Conservation (phyloP, 2,797 vertebrate species). For the Myotis vivesi region DNA sequence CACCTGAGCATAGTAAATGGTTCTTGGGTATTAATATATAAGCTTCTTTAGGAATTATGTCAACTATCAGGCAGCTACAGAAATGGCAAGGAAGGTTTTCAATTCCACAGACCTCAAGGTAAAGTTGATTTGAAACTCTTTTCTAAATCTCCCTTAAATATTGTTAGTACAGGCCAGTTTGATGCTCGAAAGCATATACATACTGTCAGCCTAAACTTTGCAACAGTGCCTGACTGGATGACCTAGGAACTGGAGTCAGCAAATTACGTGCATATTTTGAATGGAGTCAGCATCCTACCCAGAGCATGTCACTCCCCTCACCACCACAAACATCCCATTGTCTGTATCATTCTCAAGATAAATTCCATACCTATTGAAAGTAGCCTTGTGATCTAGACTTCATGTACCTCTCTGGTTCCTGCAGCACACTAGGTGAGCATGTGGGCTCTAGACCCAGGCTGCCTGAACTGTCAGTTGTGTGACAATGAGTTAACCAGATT, state of each 20-base stretch:
- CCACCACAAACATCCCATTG: neutral
- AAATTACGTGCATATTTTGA: neutral
- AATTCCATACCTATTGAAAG: neutral
- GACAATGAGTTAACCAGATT: neutral
- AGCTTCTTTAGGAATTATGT: constrained; percentile 55
- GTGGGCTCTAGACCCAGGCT: neutral
- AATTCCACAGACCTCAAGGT: neutral
- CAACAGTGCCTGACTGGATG: neutral
- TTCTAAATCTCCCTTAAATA: constrained; percentile 45
- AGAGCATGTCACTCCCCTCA: neutral
- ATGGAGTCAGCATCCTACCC: neutral
- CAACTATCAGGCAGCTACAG: constrained; percentile 16
- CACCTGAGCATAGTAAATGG: neutral
- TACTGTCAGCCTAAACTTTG: neutral
- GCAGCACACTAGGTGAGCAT: neutral
- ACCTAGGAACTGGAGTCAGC: neutral
- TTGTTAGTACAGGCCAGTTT: neutral
- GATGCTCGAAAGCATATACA: neutral
- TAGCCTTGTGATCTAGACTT: too few relatives aligned
- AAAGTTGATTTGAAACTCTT: constrained; percentile 52
- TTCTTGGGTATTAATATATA: constrained; percentile 33
- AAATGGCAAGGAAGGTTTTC: constrained; percentile 7
- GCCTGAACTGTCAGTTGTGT: neutral
- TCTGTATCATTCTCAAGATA: neutral
- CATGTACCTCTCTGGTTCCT: neutral